Conservation (phyloP, 2,113 vertebrate species). For the Lamprotornis superbus region DNA sequence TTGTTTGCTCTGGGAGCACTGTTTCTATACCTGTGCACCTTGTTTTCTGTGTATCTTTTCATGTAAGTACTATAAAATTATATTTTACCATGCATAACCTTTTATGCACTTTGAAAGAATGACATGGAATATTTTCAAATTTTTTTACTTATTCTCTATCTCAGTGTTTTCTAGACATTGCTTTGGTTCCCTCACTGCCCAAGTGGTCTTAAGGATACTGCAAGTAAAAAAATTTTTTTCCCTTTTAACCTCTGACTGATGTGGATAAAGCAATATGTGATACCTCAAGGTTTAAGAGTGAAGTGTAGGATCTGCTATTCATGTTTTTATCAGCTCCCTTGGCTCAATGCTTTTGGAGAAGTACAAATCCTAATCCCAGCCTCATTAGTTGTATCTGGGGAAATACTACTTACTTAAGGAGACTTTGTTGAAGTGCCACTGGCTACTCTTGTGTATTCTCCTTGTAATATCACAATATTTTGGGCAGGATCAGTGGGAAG, state of each 20-base stretch:
- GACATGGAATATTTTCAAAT: accelerated
- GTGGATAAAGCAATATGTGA: neutral
- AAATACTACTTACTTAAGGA: neutral
- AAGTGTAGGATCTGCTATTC: neutral
- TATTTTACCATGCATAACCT: neutral
- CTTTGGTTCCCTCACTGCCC: neutral
- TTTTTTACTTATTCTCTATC: neutral
- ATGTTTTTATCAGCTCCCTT: neutral
- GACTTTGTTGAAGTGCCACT: neutral
- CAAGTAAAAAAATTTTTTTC: neutral
- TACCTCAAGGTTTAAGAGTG: neutral
- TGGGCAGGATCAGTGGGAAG: neutral
- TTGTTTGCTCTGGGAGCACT: neutral
- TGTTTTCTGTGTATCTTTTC: neutral
- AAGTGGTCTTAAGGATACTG: neutral
- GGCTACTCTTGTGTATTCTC: neutral
- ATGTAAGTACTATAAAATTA: neutral
- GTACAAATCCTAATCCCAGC: neutral
- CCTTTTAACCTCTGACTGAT: neutral
- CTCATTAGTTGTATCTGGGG: neutral
- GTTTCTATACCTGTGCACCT: neutral
- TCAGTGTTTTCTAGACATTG: accelerated
- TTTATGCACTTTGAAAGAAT: neutral
- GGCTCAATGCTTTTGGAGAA: neutral
- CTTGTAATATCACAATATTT: neutral